Evolutionary conservation across 2,888 invertebrate genomes (phyloP), one percentile per base, ranked within the genome.

Genomic region (Drosophila koepferae): DNA sequence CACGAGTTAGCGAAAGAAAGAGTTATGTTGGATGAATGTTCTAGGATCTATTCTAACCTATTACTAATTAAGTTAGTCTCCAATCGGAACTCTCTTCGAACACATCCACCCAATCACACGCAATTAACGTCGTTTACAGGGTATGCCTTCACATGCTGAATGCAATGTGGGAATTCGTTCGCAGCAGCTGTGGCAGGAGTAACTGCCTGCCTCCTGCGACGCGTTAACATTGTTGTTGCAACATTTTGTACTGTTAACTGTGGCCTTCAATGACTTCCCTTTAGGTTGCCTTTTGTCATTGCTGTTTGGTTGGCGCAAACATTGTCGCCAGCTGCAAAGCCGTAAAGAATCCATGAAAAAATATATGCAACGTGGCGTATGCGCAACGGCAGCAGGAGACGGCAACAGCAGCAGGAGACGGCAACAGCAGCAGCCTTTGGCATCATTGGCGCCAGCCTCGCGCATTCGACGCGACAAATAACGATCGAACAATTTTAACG

Each of bases 401-500:
- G 9, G 56, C 73, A 63, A 61, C 60, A 36, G 34, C 63, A 12
- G 56, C 73, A 63, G 63, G 56, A 36, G 36, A n/a, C n/a, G n/a
- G n/a, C n/a, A n/a, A 2, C 36, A 12, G 44, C 41, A n/a, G 64
- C 54, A 18, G 62, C 58, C 7, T 34, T 34, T 34, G 23, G 20
- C 62, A 53, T 31, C 63, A 38, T 28, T 74, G 65, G 69, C 72
- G 74, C 74, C 78, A 68, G 63, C 59, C 53, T 49, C 65, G 53
- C 65, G 53, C 58, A 28, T 67, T 28, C 54, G 58, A 14, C 48
- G 31, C 71, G 41, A 56, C 67, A 67, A 64, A 70, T 84, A 78
- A 78, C 81, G 72, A 72, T 71, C 61, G 59, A 49, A 66, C 60
- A 74, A 72, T 77, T 70, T 82, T 82, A 85, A 82, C 72, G 78